Percentiles rank a stretch among this genome's conserved stretches.
Evolutionary conservation across 2,113 vertebrate genomes (phyloP).

Genomic region (Cromileptes altivelis): DNA sequence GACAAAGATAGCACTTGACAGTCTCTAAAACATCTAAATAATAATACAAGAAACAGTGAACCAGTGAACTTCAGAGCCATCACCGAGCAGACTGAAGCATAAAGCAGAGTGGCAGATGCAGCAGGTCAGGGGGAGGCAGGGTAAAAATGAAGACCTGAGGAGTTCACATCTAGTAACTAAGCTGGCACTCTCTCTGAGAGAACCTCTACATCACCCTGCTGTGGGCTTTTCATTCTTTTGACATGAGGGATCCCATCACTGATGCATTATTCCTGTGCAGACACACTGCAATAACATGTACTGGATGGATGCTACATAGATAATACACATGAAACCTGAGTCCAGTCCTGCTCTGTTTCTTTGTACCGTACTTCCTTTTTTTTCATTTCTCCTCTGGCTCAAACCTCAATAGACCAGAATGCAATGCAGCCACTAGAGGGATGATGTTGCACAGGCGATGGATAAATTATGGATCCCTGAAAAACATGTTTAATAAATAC

Average conservation of each 20-base stretch:
- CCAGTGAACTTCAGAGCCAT: conserved; percentile 26
- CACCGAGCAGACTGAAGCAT: neutral
- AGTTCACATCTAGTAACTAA: neutral
- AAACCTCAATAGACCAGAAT: neutral
- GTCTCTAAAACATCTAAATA: conserved; percentile 12
- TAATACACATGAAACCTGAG: neutral
- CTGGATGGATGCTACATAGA: neutral
- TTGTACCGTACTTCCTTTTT: neutral
- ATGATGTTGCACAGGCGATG: neutral
- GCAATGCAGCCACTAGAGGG: neutral
- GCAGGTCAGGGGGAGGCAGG: conserved; percentile 7
- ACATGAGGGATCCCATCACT: conserved; percentile 24
- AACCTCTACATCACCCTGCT: neutral
- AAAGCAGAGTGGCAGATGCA: neutral
- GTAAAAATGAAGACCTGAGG: neutral
- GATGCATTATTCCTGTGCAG: conserved; percentile 11
- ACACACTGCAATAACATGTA: neutral
- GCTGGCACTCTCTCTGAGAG: neutral
- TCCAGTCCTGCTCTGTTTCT: too few species aligned
- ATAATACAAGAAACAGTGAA: neutral
- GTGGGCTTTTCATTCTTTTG: conserved; percentile 24
- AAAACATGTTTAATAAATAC: conserved; percentile 41
- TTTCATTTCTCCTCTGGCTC: neutral
- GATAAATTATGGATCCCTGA: conserved; percentile 19
- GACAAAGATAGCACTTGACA: conserved; percentile 30